Evolutionary conservation across 2,797 vertebrate genomes (phyloP).

Genomic region (Cryptoprocta ferox): DNA sequence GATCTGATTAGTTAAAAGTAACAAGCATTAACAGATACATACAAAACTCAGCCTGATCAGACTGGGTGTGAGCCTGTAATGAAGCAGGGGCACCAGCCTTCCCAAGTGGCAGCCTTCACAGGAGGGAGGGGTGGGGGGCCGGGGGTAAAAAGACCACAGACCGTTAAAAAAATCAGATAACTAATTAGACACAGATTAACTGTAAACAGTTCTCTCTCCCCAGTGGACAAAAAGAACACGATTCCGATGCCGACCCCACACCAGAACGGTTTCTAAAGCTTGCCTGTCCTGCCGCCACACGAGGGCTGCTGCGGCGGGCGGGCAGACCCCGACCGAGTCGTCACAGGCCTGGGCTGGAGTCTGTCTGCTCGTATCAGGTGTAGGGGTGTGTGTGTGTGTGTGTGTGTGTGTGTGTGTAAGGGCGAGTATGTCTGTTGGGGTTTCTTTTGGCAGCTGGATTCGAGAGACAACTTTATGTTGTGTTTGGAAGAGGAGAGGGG

Average conservation of each 20-base stretch:
- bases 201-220: constrained; percentile 88
- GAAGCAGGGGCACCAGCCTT: constrained; percentile 88
- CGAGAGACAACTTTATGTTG: constrained; percentile 81
- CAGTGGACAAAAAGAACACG: constrained; percentile 84
- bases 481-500: constrained; percentile 86
- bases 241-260: constrained; percentile 83
- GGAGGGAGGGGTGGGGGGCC: neutral
- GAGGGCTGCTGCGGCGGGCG: constrained; percentile 65
- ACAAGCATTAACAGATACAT: constrained; percentile 91
- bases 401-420: constrained; percentile 34
- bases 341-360: constrained; percentile 67
- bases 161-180: constrained; percentile 86
- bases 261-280: constrained; percentile 76
- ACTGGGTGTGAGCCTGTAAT: constrained; percentile 87
- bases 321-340: constrained; percentile 66
- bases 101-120: constrained; percentile 87
- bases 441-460: constrained; percentile 87
- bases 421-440: neutral
- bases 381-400: constrained; percentile 38
- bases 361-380: constrained; percentile 74
- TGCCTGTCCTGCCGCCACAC: constrained; percentile 81
- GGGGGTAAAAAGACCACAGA: constrained; percentile 81
- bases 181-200: constrained; percentile 87
- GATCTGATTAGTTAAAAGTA: constrained; percentile 95
- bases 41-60: constrained; percentile 89